Percentiles rank a stretch among this genome's conserved stretches.
Conservation (phyloP, 2,797 vertebrate genomes). For the Gallinago nigripennis region DNA sequence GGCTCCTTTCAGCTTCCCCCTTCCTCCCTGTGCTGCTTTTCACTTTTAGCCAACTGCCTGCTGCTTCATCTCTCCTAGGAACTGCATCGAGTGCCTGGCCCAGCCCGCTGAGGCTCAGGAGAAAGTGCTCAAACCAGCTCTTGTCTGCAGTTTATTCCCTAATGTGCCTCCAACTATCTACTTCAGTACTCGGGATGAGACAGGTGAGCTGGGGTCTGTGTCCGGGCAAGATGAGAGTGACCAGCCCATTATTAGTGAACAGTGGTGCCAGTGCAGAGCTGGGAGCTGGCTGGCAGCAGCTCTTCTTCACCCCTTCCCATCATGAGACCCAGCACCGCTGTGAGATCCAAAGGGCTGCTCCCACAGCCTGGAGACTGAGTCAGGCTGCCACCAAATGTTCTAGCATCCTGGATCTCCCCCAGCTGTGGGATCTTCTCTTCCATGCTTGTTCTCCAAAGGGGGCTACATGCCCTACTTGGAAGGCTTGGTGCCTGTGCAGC, state of each 20-base stretch:
- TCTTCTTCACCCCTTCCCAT: not conserved
- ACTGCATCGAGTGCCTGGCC: conserved; percentile 76
- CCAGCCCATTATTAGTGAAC: not conserved
- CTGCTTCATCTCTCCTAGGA: conserved; percentile 60
- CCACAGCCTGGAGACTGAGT: not conserved
- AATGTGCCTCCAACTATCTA: conserved; percentile 89
- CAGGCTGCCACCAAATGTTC: not conserved
- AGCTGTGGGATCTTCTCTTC: not conserved
- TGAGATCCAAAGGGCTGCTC: not conserved
- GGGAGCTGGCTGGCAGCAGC: not conserved
- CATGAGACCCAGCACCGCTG: not conserved
- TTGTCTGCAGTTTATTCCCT: conserved; percentile 91
- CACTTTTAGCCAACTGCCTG: not conserved
- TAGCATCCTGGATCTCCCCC: not conserved
- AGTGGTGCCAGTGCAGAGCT: accelerated
- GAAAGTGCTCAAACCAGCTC: conserved; percentile 84
- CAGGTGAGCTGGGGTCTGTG: conserved; percentile 78
- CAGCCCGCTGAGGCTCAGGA: conserved; percentile 74
- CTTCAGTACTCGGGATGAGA: conserved; percentile 90
- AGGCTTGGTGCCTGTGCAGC: not conserved
- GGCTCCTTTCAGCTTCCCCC: not conserved
- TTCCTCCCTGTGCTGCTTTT: not conserved
- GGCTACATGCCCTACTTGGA: accelerated
- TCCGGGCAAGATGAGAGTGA: accelerated
- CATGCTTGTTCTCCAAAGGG: not conserved